A percentile compares a stretch with the other conserved stretches of the same genome.
phyloP scores from a whole-genome alignment of 2,888 invertebrate species.

The Volucella bombylans region DNA sequence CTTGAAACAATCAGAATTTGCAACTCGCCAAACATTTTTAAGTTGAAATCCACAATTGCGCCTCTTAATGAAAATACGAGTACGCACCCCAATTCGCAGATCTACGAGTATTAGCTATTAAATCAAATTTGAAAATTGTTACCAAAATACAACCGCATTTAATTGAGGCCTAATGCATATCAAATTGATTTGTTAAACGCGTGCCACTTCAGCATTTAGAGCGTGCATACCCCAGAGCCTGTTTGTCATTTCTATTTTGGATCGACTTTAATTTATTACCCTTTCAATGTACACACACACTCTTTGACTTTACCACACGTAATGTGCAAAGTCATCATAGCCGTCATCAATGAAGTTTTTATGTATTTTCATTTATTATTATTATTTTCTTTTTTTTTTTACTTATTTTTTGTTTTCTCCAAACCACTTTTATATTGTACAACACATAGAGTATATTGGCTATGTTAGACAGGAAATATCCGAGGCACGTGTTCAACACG shows the following conservation, averaged over 20 bases:
- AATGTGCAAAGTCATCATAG: conserved; percentile 62
- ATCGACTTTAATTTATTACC: conserved; percentile 70
- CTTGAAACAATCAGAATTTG: no score
- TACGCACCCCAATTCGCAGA: no score
- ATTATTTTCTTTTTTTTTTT: conserved; percentile 23
- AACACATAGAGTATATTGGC: conserved; percentile 17
- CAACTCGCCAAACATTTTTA: no score
- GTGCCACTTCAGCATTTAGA: conserved; percentile 42
- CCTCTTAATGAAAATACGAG: no score
- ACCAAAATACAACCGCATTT: conserved; percentile 50
- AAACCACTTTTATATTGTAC: conserved; percentile 29
- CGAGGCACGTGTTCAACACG: conserved; percentile 80
- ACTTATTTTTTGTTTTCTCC: background rate
- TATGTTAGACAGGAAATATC: conserved; percentile 48
- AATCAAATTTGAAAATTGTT: conserved; percentile 39
- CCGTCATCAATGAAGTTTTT: conserved; percentile 45
- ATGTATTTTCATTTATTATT: conserved; percentile 30
- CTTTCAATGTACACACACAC: conserved; percentile 37
- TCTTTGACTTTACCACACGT: conserved; percentile 41
- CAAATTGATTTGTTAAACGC: conserved; percentile 66
- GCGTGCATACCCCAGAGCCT: background rate
- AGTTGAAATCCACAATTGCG: no score
- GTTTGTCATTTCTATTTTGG: conserved; percentile 29
- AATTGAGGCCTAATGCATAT: conserved; percentile 65
- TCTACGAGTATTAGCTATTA: conserved; percentile 11